These are phyloP conservation scores for Caenorhabditis inopinata DNA, from an alignment of 1,140 invertebrate species.

Conservation along the genomic window DNA sequence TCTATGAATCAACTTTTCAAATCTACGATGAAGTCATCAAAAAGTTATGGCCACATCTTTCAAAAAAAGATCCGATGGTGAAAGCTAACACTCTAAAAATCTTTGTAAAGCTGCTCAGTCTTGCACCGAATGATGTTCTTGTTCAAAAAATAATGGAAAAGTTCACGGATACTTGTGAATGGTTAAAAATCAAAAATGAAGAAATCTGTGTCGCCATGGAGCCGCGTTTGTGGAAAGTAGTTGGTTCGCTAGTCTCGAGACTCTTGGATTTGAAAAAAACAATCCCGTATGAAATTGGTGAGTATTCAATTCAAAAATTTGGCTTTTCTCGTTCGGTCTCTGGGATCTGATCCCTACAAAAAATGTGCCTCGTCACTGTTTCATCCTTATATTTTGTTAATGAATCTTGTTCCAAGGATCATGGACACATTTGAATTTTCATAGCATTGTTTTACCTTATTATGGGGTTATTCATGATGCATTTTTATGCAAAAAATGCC, in stretches of 20 bases:
- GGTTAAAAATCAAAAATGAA: background rate
- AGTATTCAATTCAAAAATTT: background rate
- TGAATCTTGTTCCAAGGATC: too few relatives aligned
- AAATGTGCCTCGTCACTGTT: too few relatives aligned
- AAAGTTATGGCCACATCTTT: background rate
- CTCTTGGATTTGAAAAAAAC: background rate
- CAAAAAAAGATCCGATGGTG: background rate
- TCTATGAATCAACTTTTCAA: background rate
- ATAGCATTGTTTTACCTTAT: too few relatives aligned
- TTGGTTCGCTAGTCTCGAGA: background rate
- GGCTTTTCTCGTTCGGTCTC: too few relatives aligned
- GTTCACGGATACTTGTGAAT: background rate
- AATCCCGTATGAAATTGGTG: slow-evolving; percentile 8
- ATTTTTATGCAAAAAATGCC: too few relatives aligned
- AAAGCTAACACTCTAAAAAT: background rate
- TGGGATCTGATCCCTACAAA: too few relatives aligned
- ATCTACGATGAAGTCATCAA: background rate
- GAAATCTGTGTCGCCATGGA: background rate
- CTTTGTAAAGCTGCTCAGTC: background rate
- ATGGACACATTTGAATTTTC: too few relatives aligned
- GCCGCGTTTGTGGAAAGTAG: background rate
- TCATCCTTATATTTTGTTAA: too few relatives aligned
- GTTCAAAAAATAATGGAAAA: background rate
- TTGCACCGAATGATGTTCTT: background rate
- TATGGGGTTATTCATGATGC: too few relatives aligned